phyloP scores from a whole-genome alignment of 2,888 invertebrate genomes.

The Nysson spinosus region DNA sequence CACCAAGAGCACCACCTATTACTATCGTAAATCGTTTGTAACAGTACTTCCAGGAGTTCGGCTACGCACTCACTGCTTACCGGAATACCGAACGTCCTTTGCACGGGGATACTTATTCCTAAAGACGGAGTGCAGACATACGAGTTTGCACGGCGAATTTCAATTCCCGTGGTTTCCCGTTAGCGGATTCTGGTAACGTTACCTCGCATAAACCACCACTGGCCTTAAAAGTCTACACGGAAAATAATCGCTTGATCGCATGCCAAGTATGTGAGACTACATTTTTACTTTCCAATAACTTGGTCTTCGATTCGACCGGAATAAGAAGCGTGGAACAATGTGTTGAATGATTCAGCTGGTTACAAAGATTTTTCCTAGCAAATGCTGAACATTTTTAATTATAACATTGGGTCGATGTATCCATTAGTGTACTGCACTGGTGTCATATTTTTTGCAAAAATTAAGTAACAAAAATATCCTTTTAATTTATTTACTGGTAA shows the following conservation, averaged over 20 bases:
- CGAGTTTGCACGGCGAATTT: slow-evolving; percentile 45
- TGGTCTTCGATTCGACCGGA: too few species aligned
- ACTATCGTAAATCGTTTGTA: slow-evolving; percentile 64
- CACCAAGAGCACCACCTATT: slow-evolving; percentile 54
- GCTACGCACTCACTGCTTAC: slow-evolving; percentile 14
- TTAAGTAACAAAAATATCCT: too few species aligned
- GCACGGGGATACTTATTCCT: slow-evolving; percentile 14
- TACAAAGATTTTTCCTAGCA: too few species aligned
- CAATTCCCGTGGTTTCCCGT: slow-evolving; percentile 49
- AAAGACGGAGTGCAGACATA: slow-evolving; percentile 5
- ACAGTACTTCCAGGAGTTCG: slow-evolving; percentile 42
- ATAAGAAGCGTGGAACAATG: too few species aligned
- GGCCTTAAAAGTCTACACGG: slow-evolving; percentile 28
- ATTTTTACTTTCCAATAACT: not conserved
- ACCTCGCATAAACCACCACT: slow-evolving; percentile 1
- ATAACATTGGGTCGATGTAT: too few species aligned
- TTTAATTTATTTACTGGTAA: too few species aligned
- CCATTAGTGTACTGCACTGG: too few species aligned
- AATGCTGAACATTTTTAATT: too few species aligned
- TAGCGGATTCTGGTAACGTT: slow-evolving; percentile 33
- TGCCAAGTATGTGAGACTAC: slow-evolving; percentile 9
- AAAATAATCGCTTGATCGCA: slow-evolving; percentile 23
- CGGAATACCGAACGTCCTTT: slow-evolving; percentile 44
- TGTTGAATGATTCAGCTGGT: too few species aligned
- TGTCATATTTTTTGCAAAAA: too few species aligned